phyloP scores from a whole-genome alignment of 2,797 vertebrate species.

The Trichosurus vulpecula region DNA sequence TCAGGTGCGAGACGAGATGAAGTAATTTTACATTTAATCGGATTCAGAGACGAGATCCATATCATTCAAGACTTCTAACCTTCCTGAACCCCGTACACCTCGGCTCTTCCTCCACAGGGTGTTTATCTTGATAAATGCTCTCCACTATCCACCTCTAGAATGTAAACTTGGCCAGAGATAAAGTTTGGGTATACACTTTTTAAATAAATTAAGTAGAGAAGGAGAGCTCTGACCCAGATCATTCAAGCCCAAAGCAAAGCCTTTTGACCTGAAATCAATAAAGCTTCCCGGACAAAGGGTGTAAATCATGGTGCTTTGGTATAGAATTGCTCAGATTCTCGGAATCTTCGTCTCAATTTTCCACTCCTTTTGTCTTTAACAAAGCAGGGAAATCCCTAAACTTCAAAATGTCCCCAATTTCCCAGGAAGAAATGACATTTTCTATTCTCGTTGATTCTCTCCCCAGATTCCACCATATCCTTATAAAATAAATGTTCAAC shows the following conservation, averaged over 20 bases:
- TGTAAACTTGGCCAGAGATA: neutral
- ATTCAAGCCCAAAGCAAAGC: neutral
- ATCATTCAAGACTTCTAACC: neutral
- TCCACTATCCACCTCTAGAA: neutral
- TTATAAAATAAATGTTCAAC: neutral
- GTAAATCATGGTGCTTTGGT: neutral
- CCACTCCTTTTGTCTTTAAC: neutral
- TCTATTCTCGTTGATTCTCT: neutral
- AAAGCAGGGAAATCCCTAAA: neutral
- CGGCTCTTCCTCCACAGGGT: neutral
- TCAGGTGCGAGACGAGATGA: neutral
- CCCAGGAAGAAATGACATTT: neutral
- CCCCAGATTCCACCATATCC: neutral
- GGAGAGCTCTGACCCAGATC: neutral
- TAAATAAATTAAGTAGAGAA: conserved; percentile 33
- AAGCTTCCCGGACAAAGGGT: neutral
- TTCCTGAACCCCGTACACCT: neutral
- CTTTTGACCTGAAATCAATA: neutral
- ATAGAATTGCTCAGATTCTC: neutral
- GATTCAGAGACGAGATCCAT: conserved; percentile 27
- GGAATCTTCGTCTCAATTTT: neutral
- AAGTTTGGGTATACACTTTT: neutral
- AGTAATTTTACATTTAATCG: neutral
- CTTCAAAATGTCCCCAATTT: neutral
- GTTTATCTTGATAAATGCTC: neutral